A percentile compares a stretch with the other conserved stretches of the same genome.
These are phyloP conservation scores for Xanthia togata DNA, from an alignment of 2,888 invertebrate genomes.

Conservation along the genomic window DNA sequence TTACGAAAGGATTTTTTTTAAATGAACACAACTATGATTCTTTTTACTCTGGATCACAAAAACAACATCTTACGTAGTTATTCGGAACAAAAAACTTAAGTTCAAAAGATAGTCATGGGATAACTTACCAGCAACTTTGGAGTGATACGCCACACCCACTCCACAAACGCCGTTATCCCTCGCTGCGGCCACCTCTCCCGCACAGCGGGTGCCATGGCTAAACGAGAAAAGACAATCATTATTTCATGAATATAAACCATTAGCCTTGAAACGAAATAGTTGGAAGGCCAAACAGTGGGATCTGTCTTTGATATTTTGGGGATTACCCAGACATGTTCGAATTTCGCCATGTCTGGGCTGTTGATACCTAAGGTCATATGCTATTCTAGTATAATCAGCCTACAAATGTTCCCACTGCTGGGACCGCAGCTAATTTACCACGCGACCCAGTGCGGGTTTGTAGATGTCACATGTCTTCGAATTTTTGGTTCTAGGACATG, in stretches of 20 bases:
- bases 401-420: too few relatives aligned
- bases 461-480: too few relatives aligned
- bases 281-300: neutral
- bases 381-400: too few relatives aligned
- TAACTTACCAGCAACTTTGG: conserved; percentile 97
- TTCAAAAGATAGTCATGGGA: neutral
- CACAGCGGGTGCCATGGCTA: conserved; percentile 99
- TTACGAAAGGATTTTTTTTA: neutral
- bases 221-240: conserved; percentile 62
- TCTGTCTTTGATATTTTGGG: neutral
- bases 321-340: neutral
- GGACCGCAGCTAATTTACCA: too few relatives aligned
- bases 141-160: conserved; percentile 99
- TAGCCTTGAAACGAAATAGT: neutral
- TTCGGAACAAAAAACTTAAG: neutral
- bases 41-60: neutral
- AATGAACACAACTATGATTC: neutral
- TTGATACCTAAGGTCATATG: neutral
- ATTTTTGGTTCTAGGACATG: too few relatives aligned
- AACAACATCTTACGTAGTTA: too few relatives aligned
- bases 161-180: conserved; percentile 99
- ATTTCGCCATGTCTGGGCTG: neutral
- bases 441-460: too few relatives aligned
- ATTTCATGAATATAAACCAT: neutral
- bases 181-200: conserved; percentile 99